Conservation (phyloP, 2,797 vertebrate species). For the Leucoraja ocellata region DNA sequence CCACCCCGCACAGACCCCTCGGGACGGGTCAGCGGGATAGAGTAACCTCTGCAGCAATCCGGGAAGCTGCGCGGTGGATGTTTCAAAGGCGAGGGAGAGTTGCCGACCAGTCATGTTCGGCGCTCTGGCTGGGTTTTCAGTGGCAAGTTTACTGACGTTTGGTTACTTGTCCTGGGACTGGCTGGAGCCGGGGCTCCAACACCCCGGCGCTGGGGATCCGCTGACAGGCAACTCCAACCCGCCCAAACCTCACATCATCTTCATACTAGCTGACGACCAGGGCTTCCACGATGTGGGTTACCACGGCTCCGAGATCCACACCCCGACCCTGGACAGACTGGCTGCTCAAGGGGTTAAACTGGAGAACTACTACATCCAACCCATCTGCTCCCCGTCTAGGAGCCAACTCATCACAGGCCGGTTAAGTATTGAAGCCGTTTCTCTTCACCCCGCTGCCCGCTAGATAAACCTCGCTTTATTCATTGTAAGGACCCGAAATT, state of each 20-base stretch:
- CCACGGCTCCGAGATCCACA: conserved; percentile 91
- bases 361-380: conserved; percentile 97
- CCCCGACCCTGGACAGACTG: conserved; percentile 85
- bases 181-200: conserved; percentile 46
- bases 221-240: background rate
- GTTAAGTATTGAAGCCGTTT: conserved; percentile 50
- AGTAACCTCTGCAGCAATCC: background rate
- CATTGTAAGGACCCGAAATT: background rate
- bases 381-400: conserved; percentile 89
- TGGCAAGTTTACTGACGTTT: conserved; percentile 61
- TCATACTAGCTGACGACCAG: conserved; percentile 95
- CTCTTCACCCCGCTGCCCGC: background rate
- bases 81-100: background rate
- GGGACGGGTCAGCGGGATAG: background rate
- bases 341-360: conserved; percentile 86
- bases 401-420: conserved; percentile 95
- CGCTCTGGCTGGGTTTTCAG: conserved; percentile 58
- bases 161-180: conserved; percentile 65
- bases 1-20: background rate
- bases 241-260: conserved; percentile 82
- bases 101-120: conserved; percentile 40
- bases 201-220: background rate
- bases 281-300: conserved; percentile 92
- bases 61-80: background rate
- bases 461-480: background rate